phyloP scores from a whole-genome alignment of 2,113 vertebrate genomes.

The Indicator maculatus region DNA sequence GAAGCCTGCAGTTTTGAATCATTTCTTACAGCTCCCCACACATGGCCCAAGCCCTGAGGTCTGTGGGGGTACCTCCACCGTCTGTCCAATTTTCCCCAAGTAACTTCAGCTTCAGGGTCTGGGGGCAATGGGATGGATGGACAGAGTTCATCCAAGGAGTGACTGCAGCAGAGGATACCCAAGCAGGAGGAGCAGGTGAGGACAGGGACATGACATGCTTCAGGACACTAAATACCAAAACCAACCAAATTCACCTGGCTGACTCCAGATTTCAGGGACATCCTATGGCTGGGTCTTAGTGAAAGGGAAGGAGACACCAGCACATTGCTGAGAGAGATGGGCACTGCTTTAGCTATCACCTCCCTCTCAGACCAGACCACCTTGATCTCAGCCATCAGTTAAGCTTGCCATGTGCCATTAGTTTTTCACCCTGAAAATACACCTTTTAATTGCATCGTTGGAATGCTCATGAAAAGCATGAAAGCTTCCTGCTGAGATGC shows the following conservation, averaged over 20 bases:
- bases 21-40: neutral
- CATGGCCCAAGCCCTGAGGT: neutral
- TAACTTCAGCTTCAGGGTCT: neutral
- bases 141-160: neutral
- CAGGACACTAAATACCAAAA: neutral
- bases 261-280: neutral
- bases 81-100: neutral
- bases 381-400: neutral
- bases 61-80: neutral
- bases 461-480: fast-evolving
- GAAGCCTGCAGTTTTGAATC: neutral
- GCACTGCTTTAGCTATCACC: neutral
- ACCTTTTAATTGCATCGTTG: neutral
- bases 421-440: neutral
- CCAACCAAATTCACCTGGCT: neutral
- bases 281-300: neutral
- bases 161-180: neutral
- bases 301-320: neutral
- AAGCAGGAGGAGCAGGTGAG: neutral
- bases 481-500: neutral
- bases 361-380: neutral
- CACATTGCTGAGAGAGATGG: neutral
- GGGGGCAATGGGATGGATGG: neutral
- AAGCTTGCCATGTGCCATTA: fast-evolving
- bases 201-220: fast-evolving